Evolutionary conservation across 35 echinoderm and acorn worm genomes (phyloP).

Genomic region (Chiridota heheva): DNA sequence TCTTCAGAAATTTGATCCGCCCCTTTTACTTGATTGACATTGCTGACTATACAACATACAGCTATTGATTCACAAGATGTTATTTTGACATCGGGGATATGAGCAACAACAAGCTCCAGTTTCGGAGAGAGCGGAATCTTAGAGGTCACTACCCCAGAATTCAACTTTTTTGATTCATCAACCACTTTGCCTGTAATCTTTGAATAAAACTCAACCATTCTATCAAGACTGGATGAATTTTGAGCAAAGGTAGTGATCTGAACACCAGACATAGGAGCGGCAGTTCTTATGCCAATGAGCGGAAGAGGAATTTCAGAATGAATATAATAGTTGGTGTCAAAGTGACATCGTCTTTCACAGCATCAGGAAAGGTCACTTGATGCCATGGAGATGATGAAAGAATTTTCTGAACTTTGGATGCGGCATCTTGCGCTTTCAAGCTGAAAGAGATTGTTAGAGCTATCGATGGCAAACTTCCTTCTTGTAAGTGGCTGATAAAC

Average conservation of each 20-base stretch:
- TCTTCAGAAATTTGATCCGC: no score
- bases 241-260: slow-evolving; percentile 59
- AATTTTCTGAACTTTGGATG: slow-evolving; percentile 33
- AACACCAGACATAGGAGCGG: slow-evolving; percentile 50
- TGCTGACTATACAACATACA: no score
- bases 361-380: slow-evolving; percentile 36
- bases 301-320: slow-evolving; percentile 58
- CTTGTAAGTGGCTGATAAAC: slow-evolving; percentile 3
- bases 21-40: no score
- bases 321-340: slow-evolving; percentile 66
- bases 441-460: slow-evolving; percentile 66
- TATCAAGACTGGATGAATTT: slow-evolving; percentile 65
- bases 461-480: slow-evolving; percentile 45
- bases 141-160: slow-evolving; percentile 1
- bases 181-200: no score
- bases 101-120: slow-evolving; percentile 15
- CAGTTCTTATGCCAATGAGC: slow-evolving; percentile 64
- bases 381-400: slow-evolving; percentile 64
- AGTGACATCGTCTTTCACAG: slow-evolving; percentile 49
- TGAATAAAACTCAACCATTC: slow-evolving; percentile 76
- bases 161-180: no score
- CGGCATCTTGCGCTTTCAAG: slow-evolving; percentile 42
- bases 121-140: slow-evolving; percentile 12
- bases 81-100: slow-evolving; percentile 13
- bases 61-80: no score